A percentile compares a stretch with the other conserved stretches of the same genome.
Conservation (phyloP, 1,140 invertebrate species). For the Ladona fulva region DNA sequence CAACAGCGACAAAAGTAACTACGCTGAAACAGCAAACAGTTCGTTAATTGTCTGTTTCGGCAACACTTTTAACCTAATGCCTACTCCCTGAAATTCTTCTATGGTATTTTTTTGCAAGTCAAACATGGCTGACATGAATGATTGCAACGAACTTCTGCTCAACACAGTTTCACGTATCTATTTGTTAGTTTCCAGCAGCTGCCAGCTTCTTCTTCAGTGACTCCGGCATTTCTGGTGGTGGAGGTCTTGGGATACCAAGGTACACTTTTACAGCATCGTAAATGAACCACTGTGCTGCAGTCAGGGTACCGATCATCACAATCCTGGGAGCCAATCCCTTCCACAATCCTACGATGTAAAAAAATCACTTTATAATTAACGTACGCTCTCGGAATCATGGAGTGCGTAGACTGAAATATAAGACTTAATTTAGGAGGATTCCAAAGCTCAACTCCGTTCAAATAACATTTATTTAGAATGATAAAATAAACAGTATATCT, state of each 20-base stretch:
- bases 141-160: not conserved
- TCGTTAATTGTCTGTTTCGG: not conserved
- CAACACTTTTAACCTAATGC: not conserved
- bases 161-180: not conserved
- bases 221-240: constrained; percentile 96
- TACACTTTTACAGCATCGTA: constrained; percentile 70
- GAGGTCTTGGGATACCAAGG: constrained; percentile 68
- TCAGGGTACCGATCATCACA: constrained; percentile 83
- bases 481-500: too few species aligned
- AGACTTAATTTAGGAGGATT: too few species aligned
- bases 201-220: constrained; percentile 80
- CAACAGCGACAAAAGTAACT: not conserved
- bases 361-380: too few species aligned
- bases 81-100: not conserved
- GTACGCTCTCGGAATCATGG: too few species aligned
- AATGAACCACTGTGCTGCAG: constrained; percentile 82
- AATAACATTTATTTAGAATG: too few species aligned
- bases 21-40: not conserved
- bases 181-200: constrained; percentile 27
- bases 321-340: constrained; percentile 74
- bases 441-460: too few species aligned
- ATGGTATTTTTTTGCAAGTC: not conserved
- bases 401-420: too few species aligned
- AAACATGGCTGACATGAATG: not conserved
- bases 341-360: constrained; percentile 56